A percentile compares a stretch with the other conserved stretches of the same genome.
These are phyloP conservation scores for Rallus crepitans DNA, from an alignment of 2,797 vertebrate genomes.

Conservation along the genomic window DNA sequence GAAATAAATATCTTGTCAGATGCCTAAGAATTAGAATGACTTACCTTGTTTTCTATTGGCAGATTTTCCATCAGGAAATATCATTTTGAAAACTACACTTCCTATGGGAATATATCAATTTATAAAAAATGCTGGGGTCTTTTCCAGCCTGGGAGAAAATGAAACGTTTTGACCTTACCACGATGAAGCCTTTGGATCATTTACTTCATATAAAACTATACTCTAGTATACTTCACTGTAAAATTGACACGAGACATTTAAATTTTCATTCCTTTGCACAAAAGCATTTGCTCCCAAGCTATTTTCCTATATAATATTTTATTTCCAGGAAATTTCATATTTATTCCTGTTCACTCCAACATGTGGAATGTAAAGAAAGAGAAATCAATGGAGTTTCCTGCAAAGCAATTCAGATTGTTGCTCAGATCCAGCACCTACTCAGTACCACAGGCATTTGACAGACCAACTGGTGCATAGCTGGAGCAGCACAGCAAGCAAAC, in stretches of 20 bases:
- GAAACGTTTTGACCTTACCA: conserved; percentile 31
- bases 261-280: not conserved
- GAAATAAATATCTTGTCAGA: not conserved
- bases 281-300: not conserved
- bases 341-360: not conserved
- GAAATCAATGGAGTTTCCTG: not conserved
- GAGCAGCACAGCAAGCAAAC: not conserved
- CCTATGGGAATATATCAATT: not conserved
- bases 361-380: not conserved
- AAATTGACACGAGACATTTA: conserved; percentile 3
- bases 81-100: not conserved
- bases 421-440: not conserved
- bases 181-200: not conserved
- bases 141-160: conserved; percentile 9
- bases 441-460: not conserved
- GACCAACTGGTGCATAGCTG: conserved; percentile 19
- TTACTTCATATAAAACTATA: conserved; percentile 12
- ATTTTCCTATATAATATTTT: not conserved
- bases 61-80: conserved; percentile 21
- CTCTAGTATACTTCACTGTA: not conserved
- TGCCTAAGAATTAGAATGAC: not conserved
- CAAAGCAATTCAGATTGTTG: not conserved
- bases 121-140: not conserved
- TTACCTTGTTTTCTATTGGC: not conserved
- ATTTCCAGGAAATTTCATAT: not conserved